phyloP scores from a whole-genome alignment of 2,888 invertebrate species.

The Sarcophaga caerulescens region DNA sequence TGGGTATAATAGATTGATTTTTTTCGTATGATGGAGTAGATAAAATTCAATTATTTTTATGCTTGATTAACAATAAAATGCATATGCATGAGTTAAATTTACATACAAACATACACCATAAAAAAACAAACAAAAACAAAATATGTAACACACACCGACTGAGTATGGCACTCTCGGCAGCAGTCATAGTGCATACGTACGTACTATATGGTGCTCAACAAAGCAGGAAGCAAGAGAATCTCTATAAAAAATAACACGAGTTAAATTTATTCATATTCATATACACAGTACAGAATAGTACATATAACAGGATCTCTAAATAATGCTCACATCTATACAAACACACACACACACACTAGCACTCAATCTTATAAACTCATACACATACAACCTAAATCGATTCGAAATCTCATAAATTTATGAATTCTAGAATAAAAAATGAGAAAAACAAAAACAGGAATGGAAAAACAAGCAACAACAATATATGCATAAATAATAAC shows the following conservation, averaged over 20 bases:
- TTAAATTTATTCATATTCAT: no score
- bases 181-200: no score
- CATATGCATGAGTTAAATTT: conserved; percentile 31
- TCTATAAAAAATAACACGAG: not conserved
- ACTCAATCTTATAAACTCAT: conserved; percentile 1
- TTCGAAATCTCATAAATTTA: conserved; percentile 34
- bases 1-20: conserved; percentile 4
- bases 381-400: not conserved
- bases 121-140: not conserved
- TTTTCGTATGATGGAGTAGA: not conserved
- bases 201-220: not conserved
- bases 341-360: not conserved
- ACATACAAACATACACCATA: not conserved
- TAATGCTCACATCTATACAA: not conserved
- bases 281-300: no score
- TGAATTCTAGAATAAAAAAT: conserved; percentile 34
- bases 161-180: no score
- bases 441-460: conserved; percentile 2
- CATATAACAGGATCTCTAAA: conserved; percentile 20
- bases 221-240: not conserved
- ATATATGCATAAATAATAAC: not conserved
- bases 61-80: conserved; percentile 55
- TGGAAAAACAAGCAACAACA: conserved; percentile 13
- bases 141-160: not conserved
- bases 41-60: conserved; percentile 59